Percentiles rank a stretch among this genome's conserved stretches.
phyloP scores from a whole-genome alignment of 35 echinoderm and acorn worm species.

The Holothuria glaberrima region DNA sequence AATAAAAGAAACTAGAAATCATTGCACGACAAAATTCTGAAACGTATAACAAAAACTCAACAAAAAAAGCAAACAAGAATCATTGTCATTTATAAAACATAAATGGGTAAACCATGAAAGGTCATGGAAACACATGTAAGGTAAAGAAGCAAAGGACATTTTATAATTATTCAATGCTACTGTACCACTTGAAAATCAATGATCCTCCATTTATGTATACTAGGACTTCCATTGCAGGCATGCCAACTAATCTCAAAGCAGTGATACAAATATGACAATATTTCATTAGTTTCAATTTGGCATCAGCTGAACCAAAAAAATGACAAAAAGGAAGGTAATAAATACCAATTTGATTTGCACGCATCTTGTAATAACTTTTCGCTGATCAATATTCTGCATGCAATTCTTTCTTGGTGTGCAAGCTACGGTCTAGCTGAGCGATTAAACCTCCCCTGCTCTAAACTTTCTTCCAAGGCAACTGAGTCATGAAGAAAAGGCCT shows the following conservation, averaged over 20 bases:
- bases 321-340: conserved; percentile 32
- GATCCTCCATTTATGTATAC: too few species aligned
- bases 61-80: too few species aligned
- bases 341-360: conserved; percentile 46
- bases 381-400: conserved; percentile 15
- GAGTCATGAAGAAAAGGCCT: conserved; percentile 44
- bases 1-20: too few species aligned
- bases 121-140: too few species aligned
- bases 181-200: too few species aligned
- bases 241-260: not conserved
- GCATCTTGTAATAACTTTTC: conserved; percentile 51
- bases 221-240: too few species aligned
- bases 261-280: conserved; percentile 32
- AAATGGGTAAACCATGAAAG: too few species aligned
- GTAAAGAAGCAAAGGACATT: too few species aligned
- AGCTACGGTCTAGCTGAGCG: conserved; percentile 14
- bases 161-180: too few species aligned
- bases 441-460: conserved; percentile 27
- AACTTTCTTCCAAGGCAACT: conserved; percentile 39
- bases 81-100: too few species aligned
- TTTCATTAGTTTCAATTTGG: conserved; percentile 52
- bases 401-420: conserved; percentile 12
- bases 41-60: too few species aligned
- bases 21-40: too few species aligned
- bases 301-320: conserved; percentile 44